Conservation (phyloP, 2,113 vertebrate species). For the Abramis brama region DNA sequence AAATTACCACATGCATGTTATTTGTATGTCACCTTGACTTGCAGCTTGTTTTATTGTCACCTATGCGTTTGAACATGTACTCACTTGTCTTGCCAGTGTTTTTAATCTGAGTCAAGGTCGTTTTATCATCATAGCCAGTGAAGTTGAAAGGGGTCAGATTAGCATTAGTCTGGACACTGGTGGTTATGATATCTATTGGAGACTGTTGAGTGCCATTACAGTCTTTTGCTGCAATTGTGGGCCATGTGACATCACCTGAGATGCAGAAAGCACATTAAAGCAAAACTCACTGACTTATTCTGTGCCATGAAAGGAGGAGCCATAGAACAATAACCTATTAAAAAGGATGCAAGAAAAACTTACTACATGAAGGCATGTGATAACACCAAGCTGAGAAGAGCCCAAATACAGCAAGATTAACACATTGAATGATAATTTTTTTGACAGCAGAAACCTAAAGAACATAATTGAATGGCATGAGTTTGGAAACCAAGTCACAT, state of each 20-base stretch:
- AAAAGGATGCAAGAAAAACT: neutral
- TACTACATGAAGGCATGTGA: neutral
- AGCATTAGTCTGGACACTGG: accelerated
- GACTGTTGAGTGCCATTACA: conserved; percentile 73
- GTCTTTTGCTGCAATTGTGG: accelerated
- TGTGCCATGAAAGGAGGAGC: too few species aligned
- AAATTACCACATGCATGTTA: neutral
- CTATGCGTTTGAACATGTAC: neutral
- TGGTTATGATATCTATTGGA: conserved; percentile 71
- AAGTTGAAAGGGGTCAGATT: conserved; percentile 64
- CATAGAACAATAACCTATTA: too few species aligned
- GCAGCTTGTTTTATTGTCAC: too few species aligned
- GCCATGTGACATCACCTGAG: conserved; percentile 49
- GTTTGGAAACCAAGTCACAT: neutral
- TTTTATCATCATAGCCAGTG: conserved; percentile 29
- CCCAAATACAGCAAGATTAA: neutral
- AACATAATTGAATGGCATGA: neutral
- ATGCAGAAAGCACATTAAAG: neutral
- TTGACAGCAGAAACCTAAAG: too few species aligned
- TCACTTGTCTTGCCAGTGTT: conserved; percentile 46
- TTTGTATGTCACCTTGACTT: too few species aligned
- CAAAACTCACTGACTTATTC: neutral
- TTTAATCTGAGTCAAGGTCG: neutral
- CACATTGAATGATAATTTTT: too few species aligned
- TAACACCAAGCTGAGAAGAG: neutral